phyloP scores from a whole-genome alignment of 1,140 invertebrate genomes.

The Drosophila simulans region DNA sequence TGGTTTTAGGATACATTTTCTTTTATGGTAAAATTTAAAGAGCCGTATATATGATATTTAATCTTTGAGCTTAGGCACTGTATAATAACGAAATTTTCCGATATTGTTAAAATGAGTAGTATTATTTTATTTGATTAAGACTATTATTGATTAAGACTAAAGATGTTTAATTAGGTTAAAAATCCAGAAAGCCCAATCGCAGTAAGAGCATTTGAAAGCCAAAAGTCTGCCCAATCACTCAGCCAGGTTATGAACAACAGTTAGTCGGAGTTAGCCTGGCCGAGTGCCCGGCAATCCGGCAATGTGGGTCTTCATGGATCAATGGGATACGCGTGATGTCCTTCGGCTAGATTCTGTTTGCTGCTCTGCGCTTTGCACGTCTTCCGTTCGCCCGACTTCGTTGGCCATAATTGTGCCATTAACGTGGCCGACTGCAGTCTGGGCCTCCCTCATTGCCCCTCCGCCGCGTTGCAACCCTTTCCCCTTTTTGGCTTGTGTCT shows the following conservation, averaged over 20 bases:
- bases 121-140: too few species aligned
- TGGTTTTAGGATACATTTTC: too few species aligned
- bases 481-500: conserved; percentile 66
- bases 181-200: not conserved
- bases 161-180: not conserved
- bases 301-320: conserved; percentile 83
- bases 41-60: too few species aligned
- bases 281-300: conserved; percentile 35
- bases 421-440: conserved; percentile 54
- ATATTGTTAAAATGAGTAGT: too few species aligned
- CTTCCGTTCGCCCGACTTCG: conserved; percentile 77
- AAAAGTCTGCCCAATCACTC: conserved; percentile 72
- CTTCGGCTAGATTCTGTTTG: conserved; percentile 80
- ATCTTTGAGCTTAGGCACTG: too few species aligned
- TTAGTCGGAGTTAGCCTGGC: conserved; percentile 55
- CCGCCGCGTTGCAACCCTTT: not conserved
- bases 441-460: not conserved
- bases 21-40: too few species aligned
- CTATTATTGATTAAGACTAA: not conserved
- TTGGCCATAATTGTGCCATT: conserved; percentile 80
- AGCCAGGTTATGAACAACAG: conserved; percentile 80
- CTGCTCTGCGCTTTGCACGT: conserved; percentile 69
- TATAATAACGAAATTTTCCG: too few species aligned
- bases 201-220: conserved; percentile 23
- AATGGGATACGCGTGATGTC: conserved; percentile 84